Conservation (phyloP, 2,888 invertebrate genomes). For the Eledona agricola region DNA sequence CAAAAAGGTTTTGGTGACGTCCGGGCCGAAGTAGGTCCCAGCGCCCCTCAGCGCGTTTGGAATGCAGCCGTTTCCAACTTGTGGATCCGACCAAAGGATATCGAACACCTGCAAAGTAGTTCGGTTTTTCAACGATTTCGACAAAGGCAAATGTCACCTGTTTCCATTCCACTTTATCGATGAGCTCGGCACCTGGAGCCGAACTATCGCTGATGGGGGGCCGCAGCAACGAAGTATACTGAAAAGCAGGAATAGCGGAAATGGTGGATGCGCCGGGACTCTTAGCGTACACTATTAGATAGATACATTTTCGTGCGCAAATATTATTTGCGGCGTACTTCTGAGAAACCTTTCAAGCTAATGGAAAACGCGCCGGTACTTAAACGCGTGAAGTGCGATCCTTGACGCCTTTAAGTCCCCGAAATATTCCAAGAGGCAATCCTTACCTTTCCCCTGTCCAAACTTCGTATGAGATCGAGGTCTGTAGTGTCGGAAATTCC, state of each 20-base stretch:
- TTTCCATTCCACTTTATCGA: constrained; percentile 89
- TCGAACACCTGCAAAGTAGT: constrained; percentile 78
- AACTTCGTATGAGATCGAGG: constrained; percentile 78
- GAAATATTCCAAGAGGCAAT: constrained; percentile 24
- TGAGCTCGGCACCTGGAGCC: constrained; percentile 71
- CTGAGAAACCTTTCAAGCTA: constrained; percentile 9
- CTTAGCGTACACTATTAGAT: no score
- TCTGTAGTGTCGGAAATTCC: constrained; percentile 91
- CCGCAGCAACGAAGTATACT: constrained; percentile 87
- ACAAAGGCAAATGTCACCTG: constrained; percentile 78
- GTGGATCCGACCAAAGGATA: constrained; percentile 93
- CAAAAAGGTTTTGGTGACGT: constrained; percentile 82
- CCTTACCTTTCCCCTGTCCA: constrained; percentile 87
- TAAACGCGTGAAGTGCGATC: constrained; percentile 4
- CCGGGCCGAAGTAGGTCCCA: constrained; percentile 93
- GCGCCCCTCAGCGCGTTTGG: constrained; percentile 89
- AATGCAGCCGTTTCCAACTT: constrained; percentile 78
- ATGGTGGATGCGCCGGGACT: neutral
- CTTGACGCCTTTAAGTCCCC: constrained; percentile 11
- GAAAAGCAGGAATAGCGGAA: constrained; percentile 55
- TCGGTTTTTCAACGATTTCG: no score
- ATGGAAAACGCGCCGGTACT: constrained; percentile 4
- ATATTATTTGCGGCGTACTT: constrained; percentile 10
- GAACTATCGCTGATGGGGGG: constrained; percentile 79
- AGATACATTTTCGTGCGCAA: no score